Base-by-base conservation (phyloP, 2,888 invertebrate genomes). In the Leptinotarsa rubiginosa region DNA sequence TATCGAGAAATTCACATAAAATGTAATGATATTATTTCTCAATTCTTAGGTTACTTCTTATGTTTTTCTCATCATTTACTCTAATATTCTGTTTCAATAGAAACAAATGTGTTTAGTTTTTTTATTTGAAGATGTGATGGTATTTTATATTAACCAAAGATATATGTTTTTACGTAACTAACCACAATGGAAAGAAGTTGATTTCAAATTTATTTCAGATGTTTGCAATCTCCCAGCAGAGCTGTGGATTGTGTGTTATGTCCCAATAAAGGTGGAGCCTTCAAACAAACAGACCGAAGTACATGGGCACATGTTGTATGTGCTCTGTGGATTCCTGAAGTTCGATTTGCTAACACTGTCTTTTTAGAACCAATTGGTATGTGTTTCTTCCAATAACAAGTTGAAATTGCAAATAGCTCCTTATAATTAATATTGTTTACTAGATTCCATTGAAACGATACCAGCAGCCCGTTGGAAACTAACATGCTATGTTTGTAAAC, bases 251-350 rank as follows among this genome's bases (percentile, higher is more conserved):
- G 99, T 88, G 96, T 96, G n/a, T 90, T 99, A 0, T 99, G 99
- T 86, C 99, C 99, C 0, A 98, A 99, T 86, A 95, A 96, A 83
- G 97, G 97, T 70, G 99, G 99, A 71, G 99, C 99, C 47, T 98
- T 99, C 87, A 99, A 99, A 88, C 98, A 98, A 89, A 98, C 98
- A 0, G 98, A 98, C 87, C 93, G 96, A 84, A 92, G 95, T 0
- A 94, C 95, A 0, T 99, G 99, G 99, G 98, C 98, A 1, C 99
- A 99, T 87, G 99, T 99, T 2, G 97, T 98, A 0, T 99, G 99
- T 87, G 99, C 99, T 0, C 90, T 99, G 1, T 99, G 99, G 99
- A 97, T 99, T 83, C 99, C 99, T 1, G 99, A 99, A 92, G 98
- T 96, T 65, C 91, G 97, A 80, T 99, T 99, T 87, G 98, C 98